These are phyloP conservation scores for Lucifuga dentata DNA, from an alignment of 2,113 vertebrate genomes.

Conservation along the genomic window DNA sequence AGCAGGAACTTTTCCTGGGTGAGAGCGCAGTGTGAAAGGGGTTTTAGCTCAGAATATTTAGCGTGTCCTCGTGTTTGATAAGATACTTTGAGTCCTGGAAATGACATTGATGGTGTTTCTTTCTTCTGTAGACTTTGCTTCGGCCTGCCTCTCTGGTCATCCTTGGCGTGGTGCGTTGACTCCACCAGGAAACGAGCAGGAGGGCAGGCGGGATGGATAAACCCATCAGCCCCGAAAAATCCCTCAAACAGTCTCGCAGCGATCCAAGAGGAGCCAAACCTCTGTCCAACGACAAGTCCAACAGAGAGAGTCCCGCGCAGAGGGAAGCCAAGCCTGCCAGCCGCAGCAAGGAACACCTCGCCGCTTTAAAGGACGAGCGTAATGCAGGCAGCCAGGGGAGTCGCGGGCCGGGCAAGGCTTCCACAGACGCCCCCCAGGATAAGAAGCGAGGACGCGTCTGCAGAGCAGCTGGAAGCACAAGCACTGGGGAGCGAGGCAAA, in stretches of 20 bases:
- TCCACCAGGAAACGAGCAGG: constrained; percentile 71
- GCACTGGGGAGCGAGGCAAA: constrained; percentile 76
- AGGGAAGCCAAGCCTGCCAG: constrained; percentile 82
- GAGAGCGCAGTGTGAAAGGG: too few species aligned
- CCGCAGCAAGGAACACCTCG: constrained; percentile 83
- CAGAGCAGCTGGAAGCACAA: constrained; percentile 79
- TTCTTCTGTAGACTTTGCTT: constrained; percentile 43
- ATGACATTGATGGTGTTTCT: neutral
- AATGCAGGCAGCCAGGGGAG: constrained; percentile 76
- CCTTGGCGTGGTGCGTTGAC: constrained; percentile 49
- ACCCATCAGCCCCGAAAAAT: constrained; percentile 86
- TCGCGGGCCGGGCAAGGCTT: constrained; percentile 77
- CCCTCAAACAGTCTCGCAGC: constrained; percentile 83
- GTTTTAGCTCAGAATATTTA: too few species aligned
- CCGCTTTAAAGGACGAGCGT: constrained; percentile 82
- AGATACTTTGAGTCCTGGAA: constrained; percentile 11
- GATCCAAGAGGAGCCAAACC: constrained; percentile 86
- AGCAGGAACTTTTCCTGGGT: too few species aligned
- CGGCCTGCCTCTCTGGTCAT: constrained; percentile 42
- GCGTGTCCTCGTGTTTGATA: too few species aligned
- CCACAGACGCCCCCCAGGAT: constrained; percentile 81
- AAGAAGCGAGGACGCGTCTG: constrained; percentile 84
- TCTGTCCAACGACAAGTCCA: constrained; percentile 80
- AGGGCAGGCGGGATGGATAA: constrained; percentile 89
- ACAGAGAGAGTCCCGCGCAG: constrained; percentile 83